Percentiles rank a stretch among this genome's conserved stretches.
Evolutionary conservation across 2,797 vertebrate genomes (phyloP).

Genomic region (Okamejei kenojei): DNA sequence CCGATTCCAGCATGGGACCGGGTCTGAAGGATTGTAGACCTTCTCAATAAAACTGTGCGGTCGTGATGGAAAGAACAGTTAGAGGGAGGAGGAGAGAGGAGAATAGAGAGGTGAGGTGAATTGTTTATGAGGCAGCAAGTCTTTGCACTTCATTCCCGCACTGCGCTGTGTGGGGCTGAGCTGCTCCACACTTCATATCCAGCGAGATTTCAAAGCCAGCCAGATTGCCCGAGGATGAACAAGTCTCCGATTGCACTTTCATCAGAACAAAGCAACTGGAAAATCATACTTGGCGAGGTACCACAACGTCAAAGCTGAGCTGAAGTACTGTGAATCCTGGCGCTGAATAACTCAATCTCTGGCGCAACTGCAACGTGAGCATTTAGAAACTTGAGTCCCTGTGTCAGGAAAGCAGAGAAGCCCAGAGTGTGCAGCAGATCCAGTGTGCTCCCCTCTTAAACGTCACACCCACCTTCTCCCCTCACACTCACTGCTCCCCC

Average conservation of each 20-base stretch:
- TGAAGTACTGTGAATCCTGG: not conserved
- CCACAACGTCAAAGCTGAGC: not conserved
- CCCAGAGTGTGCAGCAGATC: too few relatives aligned
- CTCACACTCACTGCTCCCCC: too few relatives aligned
- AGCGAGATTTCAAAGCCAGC: not conserved
- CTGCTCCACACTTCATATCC: too few relatives aligned
- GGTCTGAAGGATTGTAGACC: not conserved
- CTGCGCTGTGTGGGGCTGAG: too few relatives aligned
- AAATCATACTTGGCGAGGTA: not conserved
- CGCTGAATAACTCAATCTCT: not conserved
- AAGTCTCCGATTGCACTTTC: not conserved
- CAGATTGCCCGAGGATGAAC: not conserved
- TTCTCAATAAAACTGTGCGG: not conserved
- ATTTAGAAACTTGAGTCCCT: too few relatives aligned
- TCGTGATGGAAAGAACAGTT: not conserved
- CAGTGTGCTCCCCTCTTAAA: too few relatives aligned
- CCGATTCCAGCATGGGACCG: too few relatives aligned
- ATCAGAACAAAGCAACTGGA: not conserved
- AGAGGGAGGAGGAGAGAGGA: too few relatives aligned
- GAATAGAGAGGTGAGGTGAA: not conserved
- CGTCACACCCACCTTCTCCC: too few relatives aligned
- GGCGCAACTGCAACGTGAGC: not conserved
- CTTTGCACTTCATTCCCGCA: not conserved
- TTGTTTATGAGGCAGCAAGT: not conserved
- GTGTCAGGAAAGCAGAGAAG: too few relatives aligned